Evolutionary conservation across 2,113 vertebrate genomes (phyloP), one percentile per base, ranked within the genome.

Genomic region (Morone saxatilis): DNA sequence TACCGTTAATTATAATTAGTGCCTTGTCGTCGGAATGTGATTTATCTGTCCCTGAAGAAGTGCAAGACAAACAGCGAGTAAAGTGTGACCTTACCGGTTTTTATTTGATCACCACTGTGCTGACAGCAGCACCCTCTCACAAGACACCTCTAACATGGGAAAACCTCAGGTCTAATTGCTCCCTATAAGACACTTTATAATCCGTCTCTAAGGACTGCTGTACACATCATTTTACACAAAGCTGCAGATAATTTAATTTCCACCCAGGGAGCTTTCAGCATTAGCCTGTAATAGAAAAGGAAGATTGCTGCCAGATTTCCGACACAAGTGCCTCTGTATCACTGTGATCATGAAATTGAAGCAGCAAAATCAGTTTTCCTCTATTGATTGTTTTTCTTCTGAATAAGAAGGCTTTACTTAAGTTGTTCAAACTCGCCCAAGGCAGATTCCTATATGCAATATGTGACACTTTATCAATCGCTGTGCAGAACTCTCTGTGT

Each of bases 201-300:
- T 91, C 82, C 38, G 67, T 88, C 94, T 94, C 93, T 10, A 66
- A 92, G 90, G 93, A 90, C 61, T 76, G 72, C 81, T 71, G 67
- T 91, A 79, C 90, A 91, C 86, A 89, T 89, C 65, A 85, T 90
- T 93, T 94, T 92, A 94, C 80, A 91, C 89, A 84, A 88, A 91
- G 91, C 87, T 88, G 85, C 72, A 86, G 89, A 91, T 94, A 89
- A 94, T 95, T 94, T 91, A 90, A 94, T 94, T 91, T 91, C 73
- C 84, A 87, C 84, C 80, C 79, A 45, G 91, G 84, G 93, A 94
- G 88, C 70, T 68, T 25, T 88, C 71, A 85, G 73, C 75, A 68
- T 93, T 82, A 81, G 76, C n/a, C 72, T 85, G 80, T 91, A 92
- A 93, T 87, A 91, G 83, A 89, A 92, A 91, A 78, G 53, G 62